Base-by-base conservation (phyloP, 2,888 invertebrate species). In the Rosalia funebris region DNA sequence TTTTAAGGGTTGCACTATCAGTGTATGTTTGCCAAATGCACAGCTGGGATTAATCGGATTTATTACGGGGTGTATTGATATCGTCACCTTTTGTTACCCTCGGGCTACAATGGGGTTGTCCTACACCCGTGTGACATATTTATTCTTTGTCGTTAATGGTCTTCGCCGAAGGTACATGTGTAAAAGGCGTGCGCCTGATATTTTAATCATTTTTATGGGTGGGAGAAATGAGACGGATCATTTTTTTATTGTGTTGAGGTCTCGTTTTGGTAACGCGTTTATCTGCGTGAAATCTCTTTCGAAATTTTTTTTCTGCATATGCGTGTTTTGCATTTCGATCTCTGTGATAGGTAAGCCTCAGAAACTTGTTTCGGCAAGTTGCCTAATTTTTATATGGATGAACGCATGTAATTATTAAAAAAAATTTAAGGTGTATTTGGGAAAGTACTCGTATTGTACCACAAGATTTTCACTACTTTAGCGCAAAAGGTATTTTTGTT, bases 1-100 rank as follows among this genome's bases (percentile, higher is more conserved):
- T 65, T 65, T 63, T 63, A 63, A 66, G 63, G 66, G 63, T 59
- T 66, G 59, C 66, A 66, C 70, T 75, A 71, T 75, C 75, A 72
- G 72, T 75, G 75, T 76, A 71, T 78, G 76, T 78, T 79, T 77
- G 77, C 76, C 75, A 78, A 80, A 80, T 77, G 80, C 79, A 73
- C 80, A 79, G 79, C 80, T 78, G 79, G 78, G 76, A 78, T 79
- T 80, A 80, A 81, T 79, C 80, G 78, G 80, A 79, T 81, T 79
- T 79, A 77, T 78, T 75, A 73, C 73, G 73, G 74, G 72, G 71
- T 74, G 71, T 71, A 71, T 74, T 74, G 72, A 68, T 67, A 69
- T 73, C 68, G 68, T 67, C 68, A 70, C 63, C 70, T 70, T 67
- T 74, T 74, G 74, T 73, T 59, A 61, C 62, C 57, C 48, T 17